Evolutionary conservation across 2,113 vertebrate genomes (phyloP), one percentile per base, ranked within the genome.

Genomic region (Misgurnus anguillicaudatus): DNA sequence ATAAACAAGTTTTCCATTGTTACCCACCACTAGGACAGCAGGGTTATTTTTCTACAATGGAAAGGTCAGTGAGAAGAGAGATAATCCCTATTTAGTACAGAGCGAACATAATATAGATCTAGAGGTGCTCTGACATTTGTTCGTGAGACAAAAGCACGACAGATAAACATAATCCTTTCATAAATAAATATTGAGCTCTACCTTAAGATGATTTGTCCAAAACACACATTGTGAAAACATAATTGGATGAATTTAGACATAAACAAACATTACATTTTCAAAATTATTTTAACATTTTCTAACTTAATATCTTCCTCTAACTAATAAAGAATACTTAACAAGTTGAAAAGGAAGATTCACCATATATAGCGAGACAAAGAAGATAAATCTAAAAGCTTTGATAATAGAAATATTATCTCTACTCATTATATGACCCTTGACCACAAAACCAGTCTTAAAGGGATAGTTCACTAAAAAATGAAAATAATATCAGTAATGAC

Each of bases 21-120:
- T 99, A 85, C 96, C 96, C 80, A 99, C 91, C 65, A 98, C 66
- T 17, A 99, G 10, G 78, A 99, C 88, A 45, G 91, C 92, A 4
- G 98, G 98, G 89, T 99, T 99, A 87, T 99, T 99, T 95, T 98
- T 98, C 98, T 99, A 86, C 51, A 80, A 83, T 11, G 19, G 21
- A 31, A 78, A 66, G 53, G 75, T 78, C 62, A 82, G 31, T 53
- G 66, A 89, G 88, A 77, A 57, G 89, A 80, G 87, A 77, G 66
- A 81, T 85, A 84, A 89, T 85, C 82, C 42, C 3, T 51, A 77
- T 74, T 70, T 42, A 73, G 36, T 57, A 53, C 61, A 36, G 9
- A 45, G 61, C 24, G 45, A 16, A 55, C 10, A 14, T 9, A 61
- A 21, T 6, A 60, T 21, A 38, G 6, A 57, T 71, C 39, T 51